Conservation (phyloP, 2,888 invertebrate genomes). For the Tethea ocularis region DNA sequence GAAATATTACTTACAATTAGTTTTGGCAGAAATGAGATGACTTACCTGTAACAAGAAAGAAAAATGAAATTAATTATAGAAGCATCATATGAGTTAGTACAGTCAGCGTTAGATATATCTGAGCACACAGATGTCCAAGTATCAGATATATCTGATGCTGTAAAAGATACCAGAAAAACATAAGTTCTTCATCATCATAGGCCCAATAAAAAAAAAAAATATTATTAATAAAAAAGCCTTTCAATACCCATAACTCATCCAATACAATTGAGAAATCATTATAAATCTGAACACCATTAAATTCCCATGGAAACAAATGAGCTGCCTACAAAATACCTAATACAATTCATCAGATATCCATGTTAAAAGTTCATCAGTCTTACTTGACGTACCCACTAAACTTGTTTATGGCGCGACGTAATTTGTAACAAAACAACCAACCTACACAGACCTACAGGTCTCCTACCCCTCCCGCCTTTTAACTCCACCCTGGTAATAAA, state of each 20-base stretch:
- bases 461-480: conserved; percentile 9
- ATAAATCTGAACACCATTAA: not conserved
- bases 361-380: conserved; percentile 63
- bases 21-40: not conserved
- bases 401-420: conserved; percentile 56
- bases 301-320: not conserved
- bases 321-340: conserved; percentile 11
- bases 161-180: too few species aligned
- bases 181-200: too few species aligned
- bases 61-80: too few species aligned
- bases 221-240: too few species aligned
- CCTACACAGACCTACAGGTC: conserved; percentile 22
- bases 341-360: conserved; percentile 37
- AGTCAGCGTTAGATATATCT: too few species aligned
- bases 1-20: not conserved
- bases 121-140: too few species aligned
- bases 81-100: too few species aligned
- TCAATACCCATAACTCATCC: not conserved
- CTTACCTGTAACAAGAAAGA: not conserved
- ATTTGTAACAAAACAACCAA: conserved; percentile 49
- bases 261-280: not conserved
- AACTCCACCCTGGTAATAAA: conserved; percentile 3
- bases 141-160: too few species aligned
- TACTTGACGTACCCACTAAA: conserved; percentile 53
- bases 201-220: not conserved